Percentiles rank a stretch among this genome's conserved stretches.
Conservation (phyloP, 2,888 invertebrate genomes). For the Drosophila vallismaia region DNA sequence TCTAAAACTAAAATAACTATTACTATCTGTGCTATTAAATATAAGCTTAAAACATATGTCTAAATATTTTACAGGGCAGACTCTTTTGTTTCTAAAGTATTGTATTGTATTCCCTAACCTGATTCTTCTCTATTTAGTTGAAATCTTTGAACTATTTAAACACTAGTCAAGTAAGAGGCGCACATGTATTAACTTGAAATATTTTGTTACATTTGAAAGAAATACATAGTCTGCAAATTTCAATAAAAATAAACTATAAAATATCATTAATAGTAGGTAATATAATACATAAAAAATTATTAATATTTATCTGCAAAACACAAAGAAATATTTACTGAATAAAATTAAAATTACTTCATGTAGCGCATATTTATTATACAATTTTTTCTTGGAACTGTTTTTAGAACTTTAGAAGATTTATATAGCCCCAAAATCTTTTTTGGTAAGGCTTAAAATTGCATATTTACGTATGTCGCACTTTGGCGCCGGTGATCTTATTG, state of each 20-base stretch:
- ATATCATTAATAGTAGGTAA: slow-evolving; percentile 25
- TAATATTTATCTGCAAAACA: slow-evolving; percentile 60
- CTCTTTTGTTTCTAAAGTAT: slow-evolving; percentile 52
- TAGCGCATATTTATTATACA: slow-evolving; percentile 64
- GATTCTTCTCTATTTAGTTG: neutral
- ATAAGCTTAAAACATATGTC: slow-evolving; percentile 70
- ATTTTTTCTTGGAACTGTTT: neutral
- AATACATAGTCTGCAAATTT: slow-evolving; percentile 37
- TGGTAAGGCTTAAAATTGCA: too few species aligned
- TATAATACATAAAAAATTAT: slow-evolving; percentile 44
- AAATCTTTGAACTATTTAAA: neutral
- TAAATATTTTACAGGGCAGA: slow-evolving; percentile 28
- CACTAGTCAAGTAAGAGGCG: neutral
- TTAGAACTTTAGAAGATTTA: too few species aligned
- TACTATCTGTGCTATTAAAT: slow-evolving; percentile 82
- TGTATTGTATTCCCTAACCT: slow-evolving; percentile 6
- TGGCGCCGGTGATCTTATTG: too few species aligned
- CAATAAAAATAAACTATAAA: slow-evolving; percentile 53
- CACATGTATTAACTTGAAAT: slow-evolving; percentile 20
- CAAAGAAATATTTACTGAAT: slow-evolving; percentile 72
- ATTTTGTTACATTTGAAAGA: slow-evolving; percentile 36
- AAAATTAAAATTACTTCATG: slow-evolving; percentile 80
- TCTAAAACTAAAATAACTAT: slow-evolving; percentile 56
- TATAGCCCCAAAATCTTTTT: too few species aligned
- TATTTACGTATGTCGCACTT: too few species aligned